Evolutionary conservation across 1,140 invertebrate species (phyloP).

Genomic region (Monochamus saltuarius): DNA sequence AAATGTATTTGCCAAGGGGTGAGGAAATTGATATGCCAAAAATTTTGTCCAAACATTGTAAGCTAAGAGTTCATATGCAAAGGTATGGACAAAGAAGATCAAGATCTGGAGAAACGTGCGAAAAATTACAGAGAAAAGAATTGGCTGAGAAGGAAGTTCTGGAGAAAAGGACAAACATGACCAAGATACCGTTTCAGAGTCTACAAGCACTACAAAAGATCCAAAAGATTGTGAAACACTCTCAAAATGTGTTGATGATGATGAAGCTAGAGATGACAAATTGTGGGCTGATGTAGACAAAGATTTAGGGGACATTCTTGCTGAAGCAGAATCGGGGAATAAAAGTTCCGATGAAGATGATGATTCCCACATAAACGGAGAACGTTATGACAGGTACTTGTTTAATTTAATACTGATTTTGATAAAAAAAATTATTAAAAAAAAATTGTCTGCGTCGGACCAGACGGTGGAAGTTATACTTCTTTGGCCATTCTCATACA

Average conservation of each 20-base stretch:
- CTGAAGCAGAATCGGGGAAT: constrained; percentile 65
- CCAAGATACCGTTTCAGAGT: not conserved
- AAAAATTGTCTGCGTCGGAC: too few relatives aligned
- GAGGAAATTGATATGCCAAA: constrained; percentile 60
- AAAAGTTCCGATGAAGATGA: constrained; percentile 73
- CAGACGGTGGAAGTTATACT: too few relatives aligned
- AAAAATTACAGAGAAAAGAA: constrained; percentile 63
- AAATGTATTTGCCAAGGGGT: constrained; percentile 65
- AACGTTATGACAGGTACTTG: constrained; percentile 47
- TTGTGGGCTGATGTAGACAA: constrained; percentile 75
- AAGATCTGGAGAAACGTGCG: constrained; percentile 66
- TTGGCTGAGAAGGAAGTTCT: constrained; percentile 43
- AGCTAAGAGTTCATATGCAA: constrained; percentile 67
- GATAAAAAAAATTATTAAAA: too few relatives aligned
- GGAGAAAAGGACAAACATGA: constrained; percentile 21
- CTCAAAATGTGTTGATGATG: constrained; percentile 47
- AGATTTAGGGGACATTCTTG: constrained; percentile 68
- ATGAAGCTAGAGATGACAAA: constrained; percentile 63
- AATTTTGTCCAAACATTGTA: constrained; percentile 68
- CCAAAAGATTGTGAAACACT: constrained; percentile 23
- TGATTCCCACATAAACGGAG: constrained; percentile 57
- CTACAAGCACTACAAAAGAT: constrained; percentile 27
- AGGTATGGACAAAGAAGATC: constrained; percentile 73
- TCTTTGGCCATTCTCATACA: too few relatives aligned
- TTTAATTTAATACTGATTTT: not conserved